Base-by-base conservation (phyloP, 2,113 vertebrate genomes). In the Malurus elegans region DNA sequence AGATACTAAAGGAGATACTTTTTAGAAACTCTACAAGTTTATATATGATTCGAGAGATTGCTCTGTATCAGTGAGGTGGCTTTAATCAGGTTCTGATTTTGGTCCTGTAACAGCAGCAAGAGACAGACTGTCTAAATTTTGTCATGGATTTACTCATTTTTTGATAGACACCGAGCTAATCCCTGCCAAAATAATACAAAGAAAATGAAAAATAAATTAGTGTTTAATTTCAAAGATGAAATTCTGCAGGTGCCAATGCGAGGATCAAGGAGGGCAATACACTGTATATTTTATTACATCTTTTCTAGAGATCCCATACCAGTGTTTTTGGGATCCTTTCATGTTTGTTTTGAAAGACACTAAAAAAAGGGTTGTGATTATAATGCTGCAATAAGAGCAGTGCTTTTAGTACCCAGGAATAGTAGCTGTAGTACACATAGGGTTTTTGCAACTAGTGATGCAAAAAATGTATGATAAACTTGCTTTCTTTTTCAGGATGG, bases 401-500 rank as follows among this genome's bases (percentile, higher is more conserved):
- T 58, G 16, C 18, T 75, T 75, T 85, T 56, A 72, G 9, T 34
- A 65, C 4, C 9, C 18, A 34, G 36, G 56, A 72, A 47, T 5
- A 61, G 6, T 60, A 58, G 20, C 67, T 86, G 14, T 67, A 74
- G 13, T 31, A 16, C 8, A 19, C 34, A 31, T 20, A 28, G 20
- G 50, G 4, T 15, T 75, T 80, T 79, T 71, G 21, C 44, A 79
- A 20, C 42, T 61, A 47, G 25, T 48, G 14, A 45, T 78, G 12
- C 14, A 28, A 57, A 72, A 83, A 76, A 64, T 2, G 81, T 74
- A 90, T 1, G 0, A 40, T 32, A n/a, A 73, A 86, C 67, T 88
- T 93, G 26, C 96, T 38, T 69, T 82, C 84, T 96, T 97, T 97
- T 97, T 75, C 95, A 99, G 99, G 99, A 99, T 83, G 98, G 99